phyloP scores from a whole-genome alignment of 2,113 vertebrate species.

The Poecile atricapillus region DNA sequence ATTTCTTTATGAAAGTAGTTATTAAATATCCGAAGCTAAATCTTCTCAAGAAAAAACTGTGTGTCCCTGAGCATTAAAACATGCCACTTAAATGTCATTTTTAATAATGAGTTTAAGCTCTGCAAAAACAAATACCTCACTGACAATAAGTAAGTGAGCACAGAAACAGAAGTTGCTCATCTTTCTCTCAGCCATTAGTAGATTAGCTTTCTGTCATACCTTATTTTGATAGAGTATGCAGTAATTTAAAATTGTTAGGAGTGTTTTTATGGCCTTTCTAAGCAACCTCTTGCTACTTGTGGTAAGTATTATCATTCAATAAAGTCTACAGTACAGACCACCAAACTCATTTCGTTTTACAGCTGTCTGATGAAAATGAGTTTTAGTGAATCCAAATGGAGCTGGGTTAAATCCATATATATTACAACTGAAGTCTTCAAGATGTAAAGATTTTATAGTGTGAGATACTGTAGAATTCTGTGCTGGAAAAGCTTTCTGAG shows the following conservation, averaged over 20 bases:
- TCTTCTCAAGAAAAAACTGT: not conserved
- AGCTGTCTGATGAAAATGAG: constrained; percentile 69
- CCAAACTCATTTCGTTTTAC: constrained; percentile 61
- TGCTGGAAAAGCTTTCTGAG: constrained; percentile 58
- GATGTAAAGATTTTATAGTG: constrained; percentile 63
- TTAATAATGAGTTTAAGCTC: constrained; percentile 9
- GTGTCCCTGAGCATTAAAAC: not conserved
- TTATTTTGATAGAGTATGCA: not conserved
- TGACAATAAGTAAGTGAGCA: constrained; percentile 56
- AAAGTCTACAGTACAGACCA: constrained; percentile 58
- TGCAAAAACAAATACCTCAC: constrained; percentile 26
- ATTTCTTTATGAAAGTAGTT: not conserved
- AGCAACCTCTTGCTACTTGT: constrained; percentile 31
- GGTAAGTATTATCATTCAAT: constrained; percentile 47
- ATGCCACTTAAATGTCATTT: not conserved
- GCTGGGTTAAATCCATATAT: constrained; percentile 66
- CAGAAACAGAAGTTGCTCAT: constrained; percentile 28
- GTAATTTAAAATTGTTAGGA: not conserved
- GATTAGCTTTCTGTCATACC: constrained; percentile 44
- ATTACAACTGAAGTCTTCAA: constrained; percentile 66
- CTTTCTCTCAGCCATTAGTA: constrained; percentile 45
- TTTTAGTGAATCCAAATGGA: constrained; percentile 64
- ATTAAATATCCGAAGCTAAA: not conserved
- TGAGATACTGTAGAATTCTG: not conserved
- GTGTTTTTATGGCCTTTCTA: constrained; percentile 11